Conservation (phyloP, 2,888 invertebrate genomes). For the Nasonia oneida region DNA sequence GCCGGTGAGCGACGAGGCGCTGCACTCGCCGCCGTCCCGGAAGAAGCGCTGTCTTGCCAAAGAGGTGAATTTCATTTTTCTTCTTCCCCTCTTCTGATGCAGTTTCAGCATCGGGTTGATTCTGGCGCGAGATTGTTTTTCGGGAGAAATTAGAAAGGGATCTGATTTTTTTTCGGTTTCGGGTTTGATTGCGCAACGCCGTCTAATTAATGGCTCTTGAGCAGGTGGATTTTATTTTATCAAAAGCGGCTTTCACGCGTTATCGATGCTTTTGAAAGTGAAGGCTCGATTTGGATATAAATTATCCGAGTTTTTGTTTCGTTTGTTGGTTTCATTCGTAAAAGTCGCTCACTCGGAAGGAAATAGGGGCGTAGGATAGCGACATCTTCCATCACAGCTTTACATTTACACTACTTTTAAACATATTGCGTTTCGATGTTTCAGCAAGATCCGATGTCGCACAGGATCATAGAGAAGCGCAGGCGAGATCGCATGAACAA, state of each 20-base stretch:
- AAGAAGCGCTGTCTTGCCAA: constrained; percentile 76
- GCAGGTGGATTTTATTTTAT: neutral
- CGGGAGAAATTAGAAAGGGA: neutral
- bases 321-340: neutral
- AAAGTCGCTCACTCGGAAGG: too few relatives aligned
- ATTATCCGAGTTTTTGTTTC: neutral
- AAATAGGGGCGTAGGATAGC: too few relatives aligned
- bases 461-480: constrained; percentile 97
- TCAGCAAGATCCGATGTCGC: constrained; percentile 98
- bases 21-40: constrained; percentile 71
- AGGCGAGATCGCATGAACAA: constrained; percentile 98
- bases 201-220: neutral
- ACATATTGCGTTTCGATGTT: constrained; percentile 64
- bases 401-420: too few relatives aligned
- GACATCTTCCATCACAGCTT: too few relatives aligned
- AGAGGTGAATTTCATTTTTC: constrained; percentile 71
- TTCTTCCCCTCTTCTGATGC: neutral
- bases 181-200: neutral
- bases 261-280: neutral
- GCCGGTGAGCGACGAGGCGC: constrained; percentile 68
- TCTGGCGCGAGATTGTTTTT: constrained; percentile 1
- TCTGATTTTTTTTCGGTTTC: neutral
- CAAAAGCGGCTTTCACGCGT: neutral
- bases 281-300: neutral
- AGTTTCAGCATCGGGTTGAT: neutral